Evolutionary conservation across 1,140 invertebrate genomes (phyloP).

Genomic region (Euglossa dilemma): DNA sequence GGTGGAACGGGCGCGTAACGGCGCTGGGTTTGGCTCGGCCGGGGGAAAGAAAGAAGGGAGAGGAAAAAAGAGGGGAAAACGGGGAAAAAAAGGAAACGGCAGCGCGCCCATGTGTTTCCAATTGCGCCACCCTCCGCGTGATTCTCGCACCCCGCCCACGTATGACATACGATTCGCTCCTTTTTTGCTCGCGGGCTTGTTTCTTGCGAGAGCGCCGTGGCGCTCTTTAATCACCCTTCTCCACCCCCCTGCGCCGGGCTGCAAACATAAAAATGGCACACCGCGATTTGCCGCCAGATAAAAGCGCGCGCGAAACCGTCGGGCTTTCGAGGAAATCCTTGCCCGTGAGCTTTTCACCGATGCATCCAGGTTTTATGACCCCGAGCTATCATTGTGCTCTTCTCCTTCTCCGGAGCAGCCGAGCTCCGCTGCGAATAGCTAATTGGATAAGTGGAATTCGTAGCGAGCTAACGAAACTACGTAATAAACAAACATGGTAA

Average conservation of each 20-base stretch:
- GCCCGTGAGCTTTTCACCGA: not conserved
- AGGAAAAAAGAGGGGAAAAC: not conserved
- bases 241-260: not conserved
- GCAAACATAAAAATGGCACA: constrained; percentile 42
- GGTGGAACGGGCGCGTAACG: not conserved
- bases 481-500: not conserved
- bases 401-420: too few relatives aligned
- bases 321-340: constrained; percentile 7
- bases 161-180: constrained; percentile 43
- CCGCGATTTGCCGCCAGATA: constrained; percentile 32
- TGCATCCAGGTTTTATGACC: constrained; percentile 1
- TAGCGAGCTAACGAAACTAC: not conserved
- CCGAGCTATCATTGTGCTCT: not conserved
- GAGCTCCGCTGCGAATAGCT: not conserved
- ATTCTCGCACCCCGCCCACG: not conserved
- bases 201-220: constrained; percentile 38
- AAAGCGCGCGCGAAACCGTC: not conserved
- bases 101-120: constrained; percentile 39
- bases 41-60: not conserved
- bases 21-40: too few relatives aligned
- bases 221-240: constrained; percentile 42
- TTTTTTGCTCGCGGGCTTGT: constrained; percentile 38
- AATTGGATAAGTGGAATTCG: constrained; percentile 3
- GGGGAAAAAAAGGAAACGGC: not conserved
- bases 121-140: constrained; percentile 21